Conservation (phyloP, 2,113 vertebrate species). For the Natator depressus region DNA sequence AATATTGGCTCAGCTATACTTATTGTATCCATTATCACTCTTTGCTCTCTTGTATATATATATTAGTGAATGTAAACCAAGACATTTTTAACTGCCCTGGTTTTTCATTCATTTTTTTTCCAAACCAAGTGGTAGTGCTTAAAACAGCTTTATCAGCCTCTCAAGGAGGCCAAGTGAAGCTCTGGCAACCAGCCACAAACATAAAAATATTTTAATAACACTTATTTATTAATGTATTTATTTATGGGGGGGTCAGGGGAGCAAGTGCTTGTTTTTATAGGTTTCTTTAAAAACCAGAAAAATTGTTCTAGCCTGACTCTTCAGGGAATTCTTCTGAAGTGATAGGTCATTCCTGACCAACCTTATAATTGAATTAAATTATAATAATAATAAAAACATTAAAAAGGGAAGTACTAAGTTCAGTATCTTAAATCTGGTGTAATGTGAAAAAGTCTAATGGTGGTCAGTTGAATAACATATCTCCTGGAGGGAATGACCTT, state of each 20-base stretch:
- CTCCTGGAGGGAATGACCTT: fast-evolving
- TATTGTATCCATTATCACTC: slow-evolving; percentile 19
- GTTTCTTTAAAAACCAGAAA: slow-evolving; percentile 33
- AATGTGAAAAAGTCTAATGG: background rate
- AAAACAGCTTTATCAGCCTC: slow-evolving; percentile 51
- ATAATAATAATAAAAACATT: slow-evolving; percentile 48
- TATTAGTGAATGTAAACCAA: slow-evolving; percentile 49
- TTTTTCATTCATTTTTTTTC: slow-evolving; percentile 65
- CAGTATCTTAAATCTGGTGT: slow-evolving; percentile 5
- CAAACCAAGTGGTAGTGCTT: slow-evolving; percentile 68
- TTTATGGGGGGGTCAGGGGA: background rate
- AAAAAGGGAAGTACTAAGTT: slow-evolving; percentile 1
- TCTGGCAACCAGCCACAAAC: slow-evolving; percentile 71
- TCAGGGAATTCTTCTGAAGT: slow-evolving; percentile 58
- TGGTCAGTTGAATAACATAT: background rate
- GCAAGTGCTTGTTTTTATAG: slow-evolving; percentile 2
- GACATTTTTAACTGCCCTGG: slow-evolving; percentile 44
- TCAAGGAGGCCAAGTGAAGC: slow-evolving; percentile 66
- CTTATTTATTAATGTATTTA: slow-evolving; percentile 65
- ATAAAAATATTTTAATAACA: slow-evolving; percentile 50
- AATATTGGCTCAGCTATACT: slow-evolving; percentile 17
- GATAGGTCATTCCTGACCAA: slow-evolving; percentile 13
- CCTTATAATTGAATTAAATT: slow-evolving; percentile 60
- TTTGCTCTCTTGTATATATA: slow-evolving; percentile 23
- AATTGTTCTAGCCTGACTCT: background rate